phyloP scores from a whole-genome alignment of 2,113 vertebrate genomes.

The Spilogale gracilis region DNA sequence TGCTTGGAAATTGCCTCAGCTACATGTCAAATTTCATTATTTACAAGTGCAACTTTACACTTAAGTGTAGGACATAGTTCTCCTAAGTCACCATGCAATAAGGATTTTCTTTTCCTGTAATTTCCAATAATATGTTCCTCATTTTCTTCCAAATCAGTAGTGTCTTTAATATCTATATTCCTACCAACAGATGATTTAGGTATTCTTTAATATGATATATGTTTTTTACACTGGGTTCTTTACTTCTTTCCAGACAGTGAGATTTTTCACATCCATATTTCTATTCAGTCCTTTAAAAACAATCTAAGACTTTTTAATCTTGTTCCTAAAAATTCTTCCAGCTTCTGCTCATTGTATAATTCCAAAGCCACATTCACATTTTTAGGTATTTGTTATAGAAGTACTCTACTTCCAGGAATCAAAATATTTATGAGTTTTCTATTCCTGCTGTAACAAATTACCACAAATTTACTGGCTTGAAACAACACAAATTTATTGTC shows the following conservation, averaged over 20 bases:
- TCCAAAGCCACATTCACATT: neutral
- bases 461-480: neutral
- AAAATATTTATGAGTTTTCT: neutral
- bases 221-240: neutral
- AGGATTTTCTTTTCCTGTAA: neutral
- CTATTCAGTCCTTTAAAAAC: neutral
- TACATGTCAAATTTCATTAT: neutral
- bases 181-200: neutral
- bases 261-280: neutral
- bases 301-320: neutral
- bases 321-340: neutral
- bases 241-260: neutral
- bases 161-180: neutral
- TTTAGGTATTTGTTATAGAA: neutral
- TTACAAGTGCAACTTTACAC: neutral
- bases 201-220: neutral
- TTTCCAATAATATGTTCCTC: neutral
- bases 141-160: neutral
- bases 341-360: neutral
- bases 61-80: neutral
- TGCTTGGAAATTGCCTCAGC: neutral
- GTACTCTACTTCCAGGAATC: neutral
- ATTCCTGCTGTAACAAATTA: neutral
- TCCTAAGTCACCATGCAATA: neutral
- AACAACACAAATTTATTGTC: neutral